Conservation (phyloP, 2,888 invertebrate genomes). For the Chalcis sispes region DNA sequence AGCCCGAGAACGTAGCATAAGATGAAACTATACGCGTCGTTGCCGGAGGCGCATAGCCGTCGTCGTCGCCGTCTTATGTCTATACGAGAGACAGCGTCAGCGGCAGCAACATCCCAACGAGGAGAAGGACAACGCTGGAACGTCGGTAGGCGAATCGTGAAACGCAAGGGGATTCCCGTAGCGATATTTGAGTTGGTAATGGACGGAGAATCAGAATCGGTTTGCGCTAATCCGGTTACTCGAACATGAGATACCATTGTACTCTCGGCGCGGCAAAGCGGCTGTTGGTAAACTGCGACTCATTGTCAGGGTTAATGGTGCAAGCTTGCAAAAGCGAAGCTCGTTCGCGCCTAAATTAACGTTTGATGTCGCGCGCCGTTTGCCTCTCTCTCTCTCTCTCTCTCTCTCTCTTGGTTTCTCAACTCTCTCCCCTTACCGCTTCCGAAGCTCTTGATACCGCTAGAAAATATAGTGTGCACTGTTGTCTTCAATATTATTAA, state of each 20-base stretch:
- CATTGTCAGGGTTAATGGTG: slow-evolving; percentile 54
- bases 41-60: too few species aligned
- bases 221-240: slow-evolving; percentile 62
- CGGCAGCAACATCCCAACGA: not conserved
- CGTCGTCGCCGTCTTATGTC: too few species aligned
- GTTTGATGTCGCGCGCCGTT: slow-evolving; percentile 39
- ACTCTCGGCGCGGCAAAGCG: slow-evolving; percentile 21
- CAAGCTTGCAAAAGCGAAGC: slow-evolving; percentile 55
- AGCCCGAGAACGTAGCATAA: too few species aligned
- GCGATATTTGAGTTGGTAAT: slow-evolving; percentile 61
- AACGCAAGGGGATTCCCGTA: slow-evolving; percentile 27
- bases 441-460: too few species aligned
- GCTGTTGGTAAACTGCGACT: slow-evolving; percentile 46
- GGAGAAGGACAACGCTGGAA: too few species aligned
- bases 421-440: too few species aligned
- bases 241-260: slow-evolving; percentile 58
- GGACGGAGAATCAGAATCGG: slow-evolving; percentile 59
- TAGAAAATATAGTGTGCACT: too few species aligned
- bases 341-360: slow-evolving; percentile 58
- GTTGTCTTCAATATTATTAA: too few species aligned
- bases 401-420: too few species aligned
- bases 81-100: slow-evolving; percentile 1
- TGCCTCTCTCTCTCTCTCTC: too few species aligned
- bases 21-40: too few species aligned
- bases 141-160: too few species aligned